A percentile compares a stretch with the other conserved stretches of the same genome.
phyloP scores from a whole-genome alignment of 2,797 vertebrate species.

The Hapalemur alaotrensis region DNA sequence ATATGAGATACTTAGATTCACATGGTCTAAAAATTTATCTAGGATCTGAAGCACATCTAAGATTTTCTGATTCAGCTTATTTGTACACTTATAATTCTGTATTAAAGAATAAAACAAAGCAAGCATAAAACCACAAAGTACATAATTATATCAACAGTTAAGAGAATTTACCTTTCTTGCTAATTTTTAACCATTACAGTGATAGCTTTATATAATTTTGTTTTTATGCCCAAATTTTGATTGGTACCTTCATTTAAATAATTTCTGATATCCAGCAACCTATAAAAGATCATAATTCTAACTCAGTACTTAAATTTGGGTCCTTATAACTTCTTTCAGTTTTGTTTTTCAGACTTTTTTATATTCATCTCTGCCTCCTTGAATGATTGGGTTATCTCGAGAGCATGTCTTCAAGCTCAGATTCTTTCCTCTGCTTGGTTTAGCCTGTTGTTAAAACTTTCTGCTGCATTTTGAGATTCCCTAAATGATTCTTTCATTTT shows the following conservation, averaged over 20 bases:
- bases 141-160: not conserved
- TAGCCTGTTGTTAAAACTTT: too few species aligned
- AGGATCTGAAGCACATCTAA: not conserved
- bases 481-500: too few species aligned
- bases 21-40: not conserved
- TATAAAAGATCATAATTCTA: not conserved
- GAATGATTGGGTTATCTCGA: too few species aligned
- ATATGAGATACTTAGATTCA: not conserved
- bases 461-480: too few species aligned
- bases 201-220: not conserved
- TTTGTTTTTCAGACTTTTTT: not conserved
- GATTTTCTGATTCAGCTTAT: not conserved
- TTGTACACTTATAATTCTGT: not conserved
- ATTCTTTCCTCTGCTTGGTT: too few species aligned
- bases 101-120: not conserved
- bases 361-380: too few species aligned
- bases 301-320: not conserved
- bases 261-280: not conserved
- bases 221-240: not conserved
- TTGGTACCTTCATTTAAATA: not conserved
- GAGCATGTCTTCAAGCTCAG: too few species aligned
- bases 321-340: not conserved
- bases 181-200: not conserved
- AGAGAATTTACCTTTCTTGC: not conserved
- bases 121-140: not conserved